phyloP scores from a whole-genome alignment of 2,797 vertebrate genomes.

The Hemitrygon akajei region DNA sequence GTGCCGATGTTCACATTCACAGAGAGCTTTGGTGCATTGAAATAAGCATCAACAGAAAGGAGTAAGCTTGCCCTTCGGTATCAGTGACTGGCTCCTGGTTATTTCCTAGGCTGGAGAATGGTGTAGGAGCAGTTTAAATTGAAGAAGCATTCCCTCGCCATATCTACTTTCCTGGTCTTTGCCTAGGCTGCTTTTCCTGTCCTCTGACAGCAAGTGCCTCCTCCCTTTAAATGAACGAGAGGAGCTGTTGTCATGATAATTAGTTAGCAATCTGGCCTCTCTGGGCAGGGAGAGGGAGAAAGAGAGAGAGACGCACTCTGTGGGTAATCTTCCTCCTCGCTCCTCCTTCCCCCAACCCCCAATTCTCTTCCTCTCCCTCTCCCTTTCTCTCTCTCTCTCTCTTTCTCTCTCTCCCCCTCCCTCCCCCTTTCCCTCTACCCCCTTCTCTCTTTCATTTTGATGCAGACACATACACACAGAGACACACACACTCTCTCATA shows the following conservation, averaged over 20 bases:
- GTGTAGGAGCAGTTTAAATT: neutral
- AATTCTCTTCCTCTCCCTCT: conserved; percentile 18
- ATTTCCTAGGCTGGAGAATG: neutral
- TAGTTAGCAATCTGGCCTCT: neutral
- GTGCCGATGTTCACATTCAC: neutral
- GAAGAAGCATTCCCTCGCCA: neutral
- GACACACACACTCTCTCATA: conserved; percentile 40
- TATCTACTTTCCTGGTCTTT: neutral
- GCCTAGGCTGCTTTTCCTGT: neutral
- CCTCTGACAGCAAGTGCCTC: neutral
- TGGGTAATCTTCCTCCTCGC: neutral
- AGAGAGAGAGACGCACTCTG: neutral
- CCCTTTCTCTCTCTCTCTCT: conserved; percentile 44
- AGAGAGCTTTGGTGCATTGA: too few species aligned
- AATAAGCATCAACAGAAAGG: neutral
- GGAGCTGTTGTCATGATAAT: conserved; percentile 28
- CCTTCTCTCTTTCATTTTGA: conserved; percentile 42
- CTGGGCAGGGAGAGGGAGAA: neutral
- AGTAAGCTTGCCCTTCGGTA: too few species aligned
- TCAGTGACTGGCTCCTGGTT: neutral
- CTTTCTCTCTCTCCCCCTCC: conserved; percentile 35
- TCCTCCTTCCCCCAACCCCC: neutral
- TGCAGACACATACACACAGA: conserved; percentile 41
- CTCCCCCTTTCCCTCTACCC: conserved; percentile 39
- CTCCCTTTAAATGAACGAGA: conserved; percentile 15